Evolutionary conservation across 2,113 vertebrate species (phyloP), one percentile per base, ranked within the genome.

Genomic region (Stegastes partitus): DNA sequence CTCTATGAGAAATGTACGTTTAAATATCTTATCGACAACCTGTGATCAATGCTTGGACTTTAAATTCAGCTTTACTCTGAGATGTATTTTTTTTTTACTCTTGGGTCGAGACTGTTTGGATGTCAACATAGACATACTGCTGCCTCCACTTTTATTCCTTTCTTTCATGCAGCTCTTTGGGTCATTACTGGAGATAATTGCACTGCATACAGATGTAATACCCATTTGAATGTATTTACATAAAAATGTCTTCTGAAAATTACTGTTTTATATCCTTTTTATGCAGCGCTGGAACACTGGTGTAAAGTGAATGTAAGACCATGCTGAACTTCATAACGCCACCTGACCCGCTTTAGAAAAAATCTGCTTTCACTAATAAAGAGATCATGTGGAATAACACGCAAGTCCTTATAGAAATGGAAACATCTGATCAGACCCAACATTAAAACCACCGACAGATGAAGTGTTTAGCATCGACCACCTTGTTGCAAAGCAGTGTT

Each of bases 161-260:
- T 42, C 34, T 59, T 59, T 61, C 47, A 22, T 70, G 54, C 28
- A 70, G 28, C 37, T 49, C 61, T 54, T 69, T 23, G 39, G 39
- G 11, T 42, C 39, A 42, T 42, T 42, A 42, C 39, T 42, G 14
- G 11, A 42, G 39, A 42, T 42, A 42, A 42, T 42, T 42, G 2
- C 39, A 42, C 39, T 42, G 39, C 39, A 42, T 42, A 4, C 39
- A 15, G 14, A 42, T 42, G 39, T 42, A 14, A 15, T 42, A 14
- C 10, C 31, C 31, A 34, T 34, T 34, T 34, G 31, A 34, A 57
- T 65, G 25, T 9, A 44, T 58, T 50, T 44, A 22, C 39, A 37
- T 39, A 11, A 73, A 44, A 57, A 65, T 6, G 3, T n/a, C n/a
- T 23, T 45, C 50, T 58, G 21, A 39, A 50, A 57, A 42, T 15